phyloP scores from a whole-genome alignment of 2,888 invertebrate genomes.

The Frankliniella intonsa region DNA sequence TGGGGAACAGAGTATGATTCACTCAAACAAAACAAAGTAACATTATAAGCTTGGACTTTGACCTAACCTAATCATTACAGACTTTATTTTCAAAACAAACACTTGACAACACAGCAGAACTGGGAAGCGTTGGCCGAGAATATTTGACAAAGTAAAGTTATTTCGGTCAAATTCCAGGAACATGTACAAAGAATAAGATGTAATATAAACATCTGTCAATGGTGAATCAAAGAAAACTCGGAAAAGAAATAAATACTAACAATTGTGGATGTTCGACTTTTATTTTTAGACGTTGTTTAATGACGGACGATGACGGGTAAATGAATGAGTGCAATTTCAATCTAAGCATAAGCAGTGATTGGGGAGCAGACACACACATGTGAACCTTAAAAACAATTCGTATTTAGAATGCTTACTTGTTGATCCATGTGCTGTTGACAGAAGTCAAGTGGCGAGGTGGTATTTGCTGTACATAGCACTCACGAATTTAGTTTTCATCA shows the following conservation, averaged over 20 bases:
- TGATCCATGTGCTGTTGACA: conserved; percentile 7
- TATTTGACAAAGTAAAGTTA: not conserved
- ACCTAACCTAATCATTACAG: no score
- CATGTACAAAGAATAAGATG: not conserved
- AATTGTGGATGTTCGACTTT: no score
- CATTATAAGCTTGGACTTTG: not conserved
- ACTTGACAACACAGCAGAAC: no score
- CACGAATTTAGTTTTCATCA: not conserved
- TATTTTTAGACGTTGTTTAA: no score
- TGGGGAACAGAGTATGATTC: not conserved
- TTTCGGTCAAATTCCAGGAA: not conserved
- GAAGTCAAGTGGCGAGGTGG: not conserved
- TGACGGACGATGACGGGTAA: not conserved
- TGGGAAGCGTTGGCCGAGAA: not conserved
- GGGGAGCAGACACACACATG: not conserved
- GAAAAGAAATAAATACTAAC: not conserved
- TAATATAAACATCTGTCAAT: not conserved
- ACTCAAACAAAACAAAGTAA: not conserved
- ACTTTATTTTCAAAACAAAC: no score
- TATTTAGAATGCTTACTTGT: not conserved
- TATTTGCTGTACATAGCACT: not conserved
- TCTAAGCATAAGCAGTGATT: not conserved
- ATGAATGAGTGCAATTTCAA: not conserved
- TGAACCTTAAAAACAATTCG: conserved; percentile 4
- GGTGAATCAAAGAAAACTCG: not conserved